A percentile compares a stretch with the other conserved stretches of the same genome.
Evolutionary conservation across 2,888 invertebrate species (phyloP).

Genomic region (Acrobasis consociella): DNA sequence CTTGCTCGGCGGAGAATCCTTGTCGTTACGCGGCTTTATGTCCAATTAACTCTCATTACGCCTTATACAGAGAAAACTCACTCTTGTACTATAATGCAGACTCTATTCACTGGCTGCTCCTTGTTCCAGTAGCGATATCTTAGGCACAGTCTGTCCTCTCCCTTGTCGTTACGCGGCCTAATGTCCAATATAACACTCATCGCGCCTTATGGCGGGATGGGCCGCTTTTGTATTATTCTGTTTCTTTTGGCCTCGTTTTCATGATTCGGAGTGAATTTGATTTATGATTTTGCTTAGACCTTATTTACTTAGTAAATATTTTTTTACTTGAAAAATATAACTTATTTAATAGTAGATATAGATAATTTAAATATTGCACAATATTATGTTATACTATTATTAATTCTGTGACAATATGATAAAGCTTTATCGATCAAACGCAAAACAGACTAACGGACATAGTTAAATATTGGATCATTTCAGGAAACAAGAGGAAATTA

Average conservation of each 20-base stretch:
- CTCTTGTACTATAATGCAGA: background rate
- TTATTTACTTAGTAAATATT: too few species aligned
- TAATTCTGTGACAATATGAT: too few species aligned
- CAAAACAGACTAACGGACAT: too few species aligned
- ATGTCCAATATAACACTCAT: conserved; percentile 62
- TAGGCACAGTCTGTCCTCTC: conserved; percentile 43
- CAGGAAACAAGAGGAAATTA: too few species aligned
- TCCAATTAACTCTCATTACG: conserved; percentile 60
- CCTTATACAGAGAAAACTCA: conserved; percentile 36
- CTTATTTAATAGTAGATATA: too few species aligned
- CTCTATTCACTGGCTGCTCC: background rate
- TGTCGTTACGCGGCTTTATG: conserved; percentile 50
- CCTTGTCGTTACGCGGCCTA: conserved; percentile 45
- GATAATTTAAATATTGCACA: too few species aligned
- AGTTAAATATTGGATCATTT: too few species aligned
- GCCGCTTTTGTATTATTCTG: conserved; percentile 15
- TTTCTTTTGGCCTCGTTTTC: conserved; percentile 1
- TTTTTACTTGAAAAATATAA: too few species aligned
- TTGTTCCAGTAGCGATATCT: conserved; percentile 47
- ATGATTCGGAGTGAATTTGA: background rate
- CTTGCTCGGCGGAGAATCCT: conserved; percentile 32
- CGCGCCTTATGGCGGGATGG: conserved; percentile 41
- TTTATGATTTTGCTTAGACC: background rate
- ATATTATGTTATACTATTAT: too few species aligned
- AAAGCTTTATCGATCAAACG: too few species aligned